Evolutionary conservation across 2,113 vertebrate species (phyloP).

Genomic region (Grantiella picta): DNA sequence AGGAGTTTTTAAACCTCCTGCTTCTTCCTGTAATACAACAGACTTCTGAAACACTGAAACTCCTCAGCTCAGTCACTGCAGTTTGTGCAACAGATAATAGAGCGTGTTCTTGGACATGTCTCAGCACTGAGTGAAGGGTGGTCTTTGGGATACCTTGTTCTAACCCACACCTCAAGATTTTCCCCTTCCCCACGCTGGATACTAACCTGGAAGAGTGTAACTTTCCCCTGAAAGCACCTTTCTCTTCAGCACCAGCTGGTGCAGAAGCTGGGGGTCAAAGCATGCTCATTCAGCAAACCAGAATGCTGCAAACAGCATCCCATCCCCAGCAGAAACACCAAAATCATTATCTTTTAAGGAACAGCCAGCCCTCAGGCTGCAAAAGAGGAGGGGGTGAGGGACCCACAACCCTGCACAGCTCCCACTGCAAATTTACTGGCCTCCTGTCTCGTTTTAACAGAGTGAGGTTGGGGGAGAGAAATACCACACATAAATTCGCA

Average conservation of each 20-base stretch:
- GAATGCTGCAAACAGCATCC: not conserved
- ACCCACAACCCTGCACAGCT: not conserved
- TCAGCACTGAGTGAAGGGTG: not conserved
- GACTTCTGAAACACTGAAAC: not conserved
- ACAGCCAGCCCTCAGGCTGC: constrained; percentile 10
- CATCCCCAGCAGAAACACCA: not conserved
- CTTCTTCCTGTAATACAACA: not conserved
- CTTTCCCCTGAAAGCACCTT: not conserved
- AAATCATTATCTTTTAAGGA: constrained; percentile 5
- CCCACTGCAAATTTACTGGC: constrained; percentile 36
- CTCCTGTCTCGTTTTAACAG: constrained; percentile 24
- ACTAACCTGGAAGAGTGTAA: not conserved
- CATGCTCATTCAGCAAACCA: not conserved
- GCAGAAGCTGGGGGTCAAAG: not conserved
- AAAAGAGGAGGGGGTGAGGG: not conserved
- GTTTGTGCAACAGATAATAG: not conserved
- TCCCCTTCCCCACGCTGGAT: not conserved
- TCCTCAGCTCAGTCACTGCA: not conserved
- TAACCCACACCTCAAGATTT: not conserved
- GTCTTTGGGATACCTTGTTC: not conserved
- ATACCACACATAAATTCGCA: constrained; percentile 75
- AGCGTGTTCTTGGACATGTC: not conserved
- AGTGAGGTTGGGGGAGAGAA: constrained; percentile 39
- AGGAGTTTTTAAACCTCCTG: not conserved
- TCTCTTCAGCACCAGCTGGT: not conserved